Evolutionary conservation across 1,140 invertebrate genomes (phyloP).

Genomic region (Tetramorium alpestre): DNA sequence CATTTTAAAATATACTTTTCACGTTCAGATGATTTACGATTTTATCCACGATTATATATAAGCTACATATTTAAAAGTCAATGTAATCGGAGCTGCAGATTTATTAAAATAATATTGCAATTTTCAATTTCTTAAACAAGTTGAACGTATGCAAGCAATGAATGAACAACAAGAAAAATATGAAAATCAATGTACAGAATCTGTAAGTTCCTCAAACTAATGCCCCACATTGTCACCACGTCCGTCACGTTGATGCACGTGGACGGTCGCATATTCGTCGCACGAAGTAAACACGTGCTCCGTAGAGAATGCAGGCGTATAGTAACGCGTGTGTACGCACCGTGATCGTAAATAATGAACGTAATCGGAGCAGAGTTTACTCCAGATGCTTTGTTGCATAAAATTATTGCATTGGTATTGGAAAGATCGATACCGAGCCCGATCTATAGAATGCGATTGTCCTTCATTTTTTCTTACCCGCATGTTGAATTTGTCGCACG

Average conservation of each 20-base stretch:
- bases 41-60: not conserved
- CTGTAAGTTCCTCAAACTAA: not conserved
- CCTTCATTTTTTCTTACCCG: not conserved
- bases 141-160: not conserved
- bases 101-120: not conserved
- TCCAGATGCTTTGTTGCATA: slow-evolving; percentile 3
- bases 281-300: slow-evolving; percentile 37
- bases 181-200: not conserved
- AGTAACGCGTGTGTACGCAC: slow-evolving; percentile 16
- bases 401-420: slow-evolving; percentile 14
- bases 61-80: not conserved
- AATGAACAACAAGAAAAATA: not conserved
- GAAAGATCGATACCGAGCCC: not conserved
- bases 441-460: not conserved
- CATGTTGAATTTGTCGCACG: not conserved
- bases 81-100: not conserved
- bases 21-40: not conserved
- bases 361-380: not conserved
- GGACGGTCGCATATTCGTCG: slow-evolving; percentile 9
- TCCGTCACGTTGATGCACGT: slow-evolving; percentile 25
- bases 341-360: slow-evolving; percentile 41
- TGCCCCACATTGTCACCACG: not conserved
- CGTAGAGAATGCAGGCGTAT: slow-evolving; percentile 22
- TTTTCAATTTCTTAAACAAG: not conserved
- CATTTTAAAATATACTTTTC: not conserved